Evolutionary conservation across 1,140 invertebrate species (phyloP).

Genomic region (Brachionus asplanchnoidis): DNA sequence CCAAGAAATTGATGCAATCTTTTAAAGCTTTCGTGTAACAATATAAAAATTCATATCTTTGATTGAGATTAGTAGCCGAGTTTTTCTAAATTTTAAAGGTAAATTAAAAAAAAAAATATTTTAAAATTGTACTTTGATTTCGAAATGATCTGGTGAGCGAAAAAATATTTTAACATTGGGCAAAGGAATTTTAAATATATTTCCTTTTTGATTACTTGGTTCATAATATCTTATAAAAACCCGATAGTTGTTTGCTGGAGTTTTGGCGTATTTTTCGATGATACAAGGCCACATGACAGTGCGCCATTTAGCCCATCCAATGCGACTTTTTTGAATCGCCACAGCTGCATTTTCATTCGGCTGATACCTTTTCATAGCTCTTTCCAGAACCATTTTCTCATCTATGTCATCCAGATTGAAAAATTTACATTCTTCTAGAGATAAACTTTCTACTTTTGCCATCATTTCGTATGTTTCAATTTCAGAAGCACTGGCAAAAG

Average conservation of each 20-base stretch:
- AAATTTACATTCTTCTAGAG: background rate
- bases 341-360: background rate
- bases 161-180: background rate
- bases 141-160: background rate
- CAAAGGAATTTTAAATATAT: background rate
- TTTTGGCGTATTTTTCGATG: slow-evolving; percentile 32
- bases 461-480: background rate
- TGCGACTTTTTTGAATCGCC: background rate
- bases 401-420: slow-evolving; percentile 18
- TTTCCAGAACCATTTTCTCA: background rate
- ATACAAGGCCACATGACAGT: slow-evolving; percentile 19
- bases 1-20: background rate
- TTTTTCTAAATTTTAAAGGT: background rate
- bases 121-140: background rate
- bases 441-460: background rate
- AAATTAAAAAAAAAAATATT: background rate
- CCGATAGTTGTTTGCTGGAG: background rate
- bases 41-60: background rate
- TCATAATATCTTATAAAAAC: slow-evolving; percentile 8
- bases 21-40: slow-evolving; percentile 7
- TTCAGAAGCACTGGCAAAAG: background rate
- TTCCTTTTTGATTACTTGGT: background rate
- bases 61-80: background rate
- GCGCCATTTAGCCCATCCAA: background rate
- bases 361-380: background rate